Evolutionary conservation across 2,113 vertebrate species (phyloP).

Genomic region (Cettia cetti): DNA sequence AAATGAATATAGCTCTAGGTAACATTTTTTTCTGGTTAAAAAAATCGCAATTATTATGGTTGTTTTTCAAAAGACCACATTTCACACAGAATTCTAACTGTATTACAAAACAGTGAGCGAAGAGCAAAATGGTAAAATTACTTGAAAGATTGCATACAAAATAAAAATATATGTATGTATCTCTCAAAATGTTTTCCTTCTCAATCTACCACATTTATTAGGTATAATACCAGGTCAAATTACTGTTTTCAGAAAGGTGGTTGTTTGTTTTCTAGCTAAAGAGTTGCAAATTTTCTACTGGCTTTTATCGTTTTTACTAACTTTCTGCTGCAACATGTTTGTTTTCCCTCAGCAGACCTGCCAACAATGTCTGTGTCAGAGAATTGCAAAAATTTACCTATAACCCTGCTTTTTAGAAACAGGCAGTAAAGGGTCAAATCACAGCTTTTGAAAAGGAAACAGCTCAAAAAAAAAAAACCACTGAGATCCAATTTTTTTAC

Average conservation of each 20-base stretch:
- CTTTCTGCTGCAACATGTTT: neutral
- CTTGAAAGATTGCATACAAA: neutral
- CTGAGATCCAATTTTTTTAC: neutral
- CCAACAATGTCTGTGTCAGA: neutral
- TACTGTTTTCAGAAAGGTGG: neutral
- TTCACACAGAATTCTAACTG: neutral
- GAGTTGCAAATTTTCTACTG: neutral
- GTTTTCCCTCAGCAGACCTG: neutral
- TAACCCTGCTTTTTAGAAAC: neutral
- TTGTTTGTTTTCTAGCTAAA: neutral
- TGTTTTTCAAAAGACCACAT: neutral
- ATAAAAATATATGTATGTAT: neutral
- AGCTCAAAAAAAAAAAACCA: neutral
- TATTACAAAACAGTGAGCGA: neutral
- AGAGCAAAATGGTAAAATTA: neutral
- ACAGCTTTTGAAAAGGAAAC: neutral
- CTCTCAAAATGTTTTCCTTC: neutral
- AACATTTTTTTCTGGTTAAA: neutral
- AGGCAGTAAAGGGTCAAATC: neutral
- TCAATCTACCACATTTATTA: neutral
- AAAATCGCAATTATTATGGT: neutral
- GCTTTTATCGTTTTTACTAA: neutral
- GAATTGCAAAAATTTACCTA: neutral
- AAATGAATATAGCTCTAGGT: neutral
- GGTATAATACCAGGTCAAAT: neutral